These are phyloP conservation scores for Eurytemora carolleeae DNA, from an alignment of 1,140 invertebrate species.

Conservation along the genomic window DNA sequence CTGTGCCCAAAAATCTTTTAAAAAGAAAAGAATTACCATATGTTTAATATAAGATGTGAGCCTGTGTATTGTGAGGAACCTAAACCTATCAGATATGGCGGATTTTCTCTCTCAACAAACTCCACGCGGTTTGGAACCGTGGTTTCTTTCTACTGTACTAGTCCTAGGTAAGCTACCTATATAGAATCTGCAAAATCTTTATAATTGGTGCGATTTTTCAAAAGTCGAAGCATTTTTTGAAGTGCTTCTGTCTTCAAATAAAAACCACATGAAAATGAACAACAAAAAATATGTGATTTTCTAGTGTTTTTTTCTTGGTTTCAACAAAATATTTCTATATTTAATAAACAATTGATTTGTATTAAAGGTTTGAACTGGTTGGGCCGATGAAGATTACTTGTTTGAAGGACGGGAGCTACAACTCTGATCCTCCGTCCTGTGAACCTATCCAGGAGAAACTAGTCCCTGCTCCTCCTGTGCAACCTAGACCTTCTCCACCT, in stretches of 20 bases:
- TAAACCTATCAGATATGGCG: conserved; percentile 45
- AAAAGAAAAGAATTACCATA: too few relatives aligned
- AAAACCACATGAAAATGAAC: background rate
- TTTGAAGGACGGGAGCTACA: conserved; percentile 51
- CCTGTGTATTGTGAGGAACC: conserved; percentile 55
- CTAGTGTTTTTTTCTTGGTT: background rate
- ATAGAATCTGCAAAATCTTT: too few relatives aligned
- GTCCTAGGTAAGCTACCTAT: background rate
- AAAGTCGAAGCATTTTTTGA: too few relatives aligned
- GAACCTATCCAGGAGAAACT: conserved; percentile 31
- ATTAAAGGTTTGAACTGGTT: conserved; percentile 38
- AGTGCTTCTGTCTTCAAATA: too few relatives aligned
- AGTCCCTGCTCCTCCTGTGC: too few relatives aligned
- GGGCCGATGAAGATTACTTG: conserved; percentile 48
- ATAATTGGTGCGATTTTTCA: too few relatives aligned
- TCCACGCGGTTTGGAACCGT: conserved; percentile 40
- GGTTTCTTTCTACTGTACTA: conserved; percentile 49
- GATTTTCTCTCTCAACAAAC: conserved; percentile 39
- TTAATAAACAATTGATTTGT: too few relatives aligned
- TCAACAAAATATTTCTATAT: too few relatives aligned
- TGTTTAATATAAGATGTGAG: conserved; percentile 26
- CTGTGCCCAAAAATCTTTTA: too few relatives aligned
- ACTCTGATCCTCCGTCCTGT: conserved; percentile 47
- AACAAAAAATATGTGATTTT: background rate
- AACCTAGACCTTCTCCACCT: too few relatives aligned